Percentiles rank a stretch among this genome's conserved stretches.
phyloP scores from a whole-genome alignment of 2,888 invertebrate species.

The Pristionchus fissidentatus region DNA sequence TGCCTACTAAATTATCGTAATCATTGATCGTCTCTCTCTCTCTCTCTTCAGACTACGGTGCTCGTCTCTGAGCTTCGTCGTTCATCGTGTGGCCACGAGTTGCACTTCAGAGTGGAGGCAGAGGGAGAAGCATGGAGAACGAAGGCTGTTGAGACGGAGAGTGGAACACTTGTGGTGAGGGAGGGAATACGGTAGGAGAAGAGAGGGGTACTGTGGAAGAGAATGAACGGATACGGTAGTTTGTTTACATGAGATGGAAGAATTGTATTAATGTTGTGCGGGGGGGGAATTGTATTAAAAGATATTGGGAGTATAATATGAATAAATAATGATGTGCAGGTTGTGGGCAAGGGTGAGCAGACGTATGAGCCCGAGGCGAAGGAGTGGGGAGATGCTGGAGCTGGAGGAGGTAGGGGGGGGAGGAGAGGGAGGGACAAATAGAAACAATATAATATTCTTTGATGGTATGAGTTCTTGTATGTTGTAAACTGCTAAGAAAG shows the following conservation, averaged over 20 bases:
- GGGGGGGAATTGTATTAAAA: not conserved
- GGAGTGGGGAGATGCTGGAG: slow-evolving; percentile 35
- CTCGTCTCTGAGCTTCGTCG: not conserved
- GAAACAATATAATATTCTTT: no score
- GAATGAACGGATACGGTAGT: slow-evolving; percentile 1
- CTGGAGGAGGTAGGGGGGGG: slow-evolving; percentile 32
- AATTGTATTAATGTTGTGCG: not conserved
- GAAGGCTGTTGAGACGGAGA: slow-evolving; percentile 61
- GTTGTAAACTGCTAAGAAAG: no score
- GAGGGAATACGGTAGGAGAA: not conserved
- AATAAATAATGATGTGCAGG: slow-evolving; percentile 47
- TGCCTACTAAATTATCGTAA: not conserved
- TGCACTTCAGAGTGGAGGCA: slow-evolving; percentile 64
- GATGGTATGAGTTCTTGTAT: no score
- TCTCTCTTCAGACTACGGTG: not conserved
- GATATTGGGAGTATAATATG: not conserved
- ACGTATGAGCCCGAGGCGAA: slow-evolving; percentile 52
- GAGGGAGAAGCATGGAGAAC: slow-evolving; percentile 67
- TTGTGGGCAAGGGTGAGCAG: slow-evolving; percentile 61
- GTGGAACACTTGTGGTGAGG: slow-evolving; percentile 42
- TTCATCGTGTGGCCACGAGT: slow-evolving; percentile 49
- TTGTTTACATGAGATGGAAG: not conserved
- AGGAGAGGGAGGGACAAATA: no score
- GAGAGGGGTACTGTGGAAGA: not conserved
- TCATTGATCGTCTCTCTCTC: not conserved